phyloP scores from a whole-genome alignment of 2,888 invertebrate genomes.

The Calameuta pallipes region DNA sequence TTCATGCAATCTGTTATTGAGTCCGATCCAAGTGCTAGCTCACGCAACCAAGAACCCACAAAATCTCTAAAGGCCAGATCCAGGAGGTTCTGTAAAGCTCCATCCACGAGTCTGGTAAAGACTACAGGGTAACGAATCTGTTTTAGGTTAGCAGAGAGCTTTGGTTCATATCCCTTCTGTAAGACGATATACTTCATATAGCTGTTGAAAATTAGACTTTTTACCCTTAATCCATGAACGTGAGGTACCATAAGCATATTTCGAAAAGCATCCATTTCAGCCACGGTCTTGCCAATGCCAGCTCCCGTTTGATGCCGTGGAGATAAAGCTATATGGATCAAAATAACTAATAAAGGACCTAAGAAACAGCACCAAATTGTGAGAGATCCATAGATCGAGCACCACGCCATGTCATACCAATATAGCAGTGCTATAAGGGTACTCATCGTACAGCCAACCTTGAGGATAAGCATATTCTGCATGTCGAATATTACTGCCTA shows the following conservation, averaged over 20 bases:
- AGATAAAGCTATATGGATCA: slow-evolving; percentile 75
- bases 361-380: slow-evolving; percentile 57
- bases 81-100: slow-evolving; percentile 83
- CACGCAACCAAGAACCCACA: slow-evolving; percentile 80
- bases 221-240: slow-evolving; percentile 9
- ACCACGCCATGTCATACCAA: slow-evolving; percentile 49
- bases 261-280: slow-evolving; percentile 72
- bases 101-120: slow-evolving; percentile 86
- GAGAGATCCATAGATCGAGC: slow-evolving; percentile 48
- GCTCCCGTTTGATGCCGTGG: slow-evolving; percentile 74
- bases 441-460: slow-evolving; percentile 27
- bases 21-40: slow-evolving; percentile 76
- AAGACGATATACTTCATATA: slow-evolving; percentile 19
- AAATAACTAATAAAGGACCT: slow-evolving; percentile 68
- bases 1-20: slow-evolving; percentile 75
- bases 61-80: slow-evolving; percentile 85
- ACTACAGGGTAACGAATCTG: slow-evolving; percentile 78
- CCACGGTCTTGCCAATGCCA: slow-evolving; percentile 72
- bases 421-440: slow-evolving; percentile 35
- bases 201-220: neutral
- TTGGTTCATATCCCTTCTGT: slow-evolving; percentile 57
- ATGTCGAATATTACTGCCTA: too few species aligned
- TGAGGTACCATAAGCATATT: slow-evolving; percentile 72
- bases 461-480: slow-evolving; percentile 29
- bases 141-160: slow-evolving; percentile 60